Conservation (phyloP, 2,113 vertebrate species). For the Stegostoma tigrinum region DNA sequence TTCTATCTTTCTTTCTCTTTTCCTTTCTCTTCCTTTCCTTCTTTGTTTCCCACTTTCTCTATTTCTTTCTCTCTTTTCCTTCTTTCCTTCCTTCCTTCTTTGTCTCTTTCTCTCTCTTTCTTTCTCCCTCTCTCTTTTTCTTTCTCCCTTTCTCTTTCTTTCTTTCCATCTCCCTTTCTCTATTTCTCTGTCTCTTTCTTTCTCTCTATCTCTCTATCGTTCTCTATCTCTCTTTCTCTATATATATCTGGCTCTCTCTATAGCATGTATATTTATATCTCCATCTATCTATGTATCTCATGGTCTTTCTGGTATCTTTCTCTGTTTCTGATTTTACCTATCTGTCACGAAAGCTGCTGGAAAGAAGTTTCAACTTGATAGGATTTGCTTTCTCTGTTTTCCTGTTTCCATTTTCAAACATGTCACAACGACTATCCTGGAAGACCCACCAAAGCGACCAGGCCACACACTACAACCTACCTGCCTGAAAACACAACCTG, state of each 20-base stretch:
- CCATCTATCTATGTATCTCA: not conserved
- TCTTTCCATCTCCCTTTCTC: not conserved
- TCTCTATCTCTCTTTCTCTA: not conserved
- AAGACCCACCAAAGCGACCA: not conserved
- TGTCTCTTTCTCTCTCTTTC: too few relatives aligned
- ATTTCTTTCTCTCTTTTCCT: too few relatives aligned
- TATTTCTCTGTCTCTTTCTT: not conserved
- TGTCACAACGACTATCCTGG: not conserved
- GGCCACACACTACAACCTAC: not conserved
- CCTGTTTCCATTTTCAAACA: too few relatives aligned
- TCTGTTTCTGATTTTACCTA: not conserved
- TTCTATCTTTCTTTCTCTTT: not conserved
- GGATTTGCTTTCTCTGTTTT: not conserved
- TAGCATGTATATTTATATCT: too few relatives aligned
- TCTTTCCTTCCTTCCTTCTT: too few relatives aligned
- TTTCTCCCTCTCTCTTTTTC: too few relatives aligned
- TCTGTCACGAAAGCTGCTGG: not conserved
- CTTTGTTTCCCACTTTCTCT: not conserved
- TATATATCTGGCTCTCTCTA: fast-evolving
- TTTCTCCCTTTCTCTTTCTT: not conserved
- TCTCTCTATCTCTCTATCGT: not conserved
- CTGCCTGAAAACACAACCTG: not conserved
- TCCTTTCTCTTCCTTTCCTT: too few relatives aligned
- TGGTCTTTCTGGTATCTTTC: not conserved
- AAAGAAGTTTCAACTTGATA: not conserved